A percentile compares a stretch with the other conserved stretches of the same genome.
phyloP scores from a whole-genome alignment of 2,888 invertebrate species.

The Dryobota labecula region DNA sequence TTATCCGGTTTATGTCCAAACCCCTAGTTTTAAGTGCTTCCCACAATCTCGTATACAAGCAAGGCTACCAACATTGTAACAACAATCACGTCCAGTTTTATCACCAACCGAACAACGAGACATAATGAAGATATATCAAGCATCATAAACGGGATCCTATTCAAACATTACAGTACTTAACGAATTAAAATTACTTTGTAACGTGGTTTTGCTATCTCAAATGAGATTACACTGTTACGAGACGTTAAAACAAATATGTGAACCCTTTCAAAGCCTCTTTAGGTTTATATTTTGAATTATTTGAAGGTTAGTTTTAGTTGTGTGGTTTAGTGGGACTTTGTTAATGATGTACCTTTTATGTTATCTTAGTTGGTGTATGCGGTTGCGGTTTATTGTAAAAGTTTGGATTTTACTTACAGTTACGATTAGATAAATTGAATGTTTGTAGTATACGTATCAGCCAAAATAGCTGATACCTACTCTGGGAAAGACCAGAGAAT shows the following conservation, averaged over 20 bases:
- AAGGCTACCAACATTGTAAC: conserved; percentile 51
- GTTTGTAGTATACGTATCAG: not conserved
- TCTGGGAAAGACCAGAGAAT: no score
- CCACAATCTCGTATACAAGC: conserved; percentile 35
- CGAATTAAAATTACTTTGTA: conserved; percentile 64
- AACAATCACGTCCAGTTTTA: conserved; percentile 56
- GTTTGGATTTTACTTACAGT: conserved; percentile 3
- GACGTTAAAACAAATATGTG: conserved; percentile 46
- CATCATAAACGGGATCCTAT: conserved; percentile 55
- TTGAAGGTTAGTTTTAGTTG: conserved; percentile 48
- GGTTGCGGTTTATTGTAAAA: conserved; percentile 34
- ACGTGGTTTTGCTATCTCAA: conserved; percentile 47
- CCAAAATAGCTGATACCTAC: no score
- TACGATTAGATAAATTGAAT: conserved; percentile 16
- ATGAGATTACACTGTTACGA: conserved; percentile 47
- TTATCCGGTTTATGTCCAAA: conserved; percentile 22
- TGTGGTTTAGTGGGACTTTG: conserved; percentile 42
- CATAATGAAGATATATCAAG: conserved; percentile 62
- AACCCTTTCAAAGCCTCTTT: conserved; percentile 47
- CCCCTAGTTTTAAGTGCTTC: conserved; percentile 9
- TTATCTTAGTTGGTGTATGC: conserved; percentile 34
- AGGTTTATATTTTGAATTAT: conserved; percentile 55
- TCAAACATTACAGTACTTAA: conserved; percentile 52
- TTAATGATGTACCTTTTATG: conserved; percentile 34
- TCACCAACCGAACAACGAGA: conserved; percentile 44